Percentiles rank a stretch among this genome's conserved stretches.
These are phyloP conservation scores for Lagopus muta DNA, from an alignment of 2,113 vertebrate genomes.

Conservation along the genomic window DNA sequence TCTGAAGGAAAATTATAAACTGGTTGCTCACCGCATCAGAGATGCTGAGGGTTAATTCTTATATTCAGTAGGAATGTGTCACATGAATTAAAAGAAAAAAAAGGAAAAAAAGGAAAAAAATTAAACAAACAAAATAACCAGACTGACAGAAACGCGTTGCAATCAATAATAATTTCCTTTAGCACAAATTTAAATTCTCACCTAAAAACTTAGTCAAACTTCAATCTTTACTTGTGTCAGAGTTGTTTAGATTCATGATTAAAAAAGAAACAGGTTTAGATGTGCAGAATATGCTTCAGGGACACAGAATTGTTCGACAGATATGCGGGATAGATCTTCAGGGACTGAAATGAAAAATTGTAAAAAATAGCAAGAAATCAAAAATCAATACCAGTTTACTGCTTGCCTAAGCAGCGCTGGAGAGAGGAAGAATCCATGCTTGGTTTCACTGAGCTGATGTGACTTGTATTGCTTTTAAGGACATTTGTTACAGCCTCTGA, in stretches of 20 bases:
- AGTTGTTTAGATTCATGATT: background rate
- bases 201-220: background rate
- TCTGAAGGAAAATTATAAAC: background rate
- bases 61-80: background rate
- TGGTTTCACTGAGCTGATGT: background rate
- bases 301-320: background rate
- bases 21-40: background rate
- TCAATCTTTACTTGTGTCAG: background rate
- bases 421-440: background rate
- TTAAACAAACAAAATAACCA: background rate
- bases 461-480: background rate
- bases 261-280: background rate
- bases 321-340: background rate
- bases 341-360: background rate
- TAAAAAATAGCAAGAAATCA: background rate
- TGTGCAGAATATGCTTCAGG: background rate
- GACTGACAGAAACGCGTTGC: fast-evolving
- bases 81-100: background rate
- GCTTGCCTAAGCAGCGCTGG: background rate
- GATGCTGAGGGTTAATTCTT: background rate
- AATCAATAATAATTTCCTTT: background rate
- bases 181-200: background rate
- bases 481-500: background rate
- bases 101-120: background rate
- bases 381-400: background rate